Conservation (phyloP, 1,140 invertebrate genomes). For the Nylanderia fulva region DNA sequence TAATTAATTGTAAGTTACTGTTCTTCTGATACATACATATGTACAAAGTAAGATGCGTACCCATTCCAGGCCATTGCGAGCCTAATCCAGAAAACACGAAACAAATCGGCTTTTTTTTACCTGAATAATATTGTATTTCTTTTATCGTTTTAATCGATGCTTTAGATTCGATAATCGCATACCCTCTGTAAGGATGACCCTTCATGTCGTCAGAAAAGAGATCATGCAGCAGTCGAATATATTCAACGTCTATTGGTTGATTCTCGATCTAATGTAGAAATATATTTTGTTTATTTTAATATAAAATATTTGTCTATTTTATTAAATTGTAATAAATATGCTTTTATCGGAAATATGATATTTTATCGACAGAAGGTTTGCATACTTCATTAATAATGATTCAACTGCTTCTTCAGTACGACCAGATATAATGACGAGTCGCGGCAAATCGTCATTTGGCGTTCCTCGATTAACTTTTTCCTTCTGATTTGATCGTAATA, state of each 20-base stretch:
- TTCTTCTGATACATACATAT: not conserved
- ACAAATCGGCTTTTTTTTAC: conserved; percentile 61
- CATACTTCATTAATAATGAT: not conserved
- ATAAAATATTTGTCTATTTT: too few relatives aligned
- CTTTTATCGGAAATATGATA: not conserved
- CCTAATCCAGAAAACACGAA: conserved; percentile 73
- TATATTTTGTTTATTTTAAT: too few relatives aligned
- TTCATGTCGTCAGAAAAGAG: conserved; percentile 86
- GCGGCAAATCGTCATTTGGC: conserved; percentile 35
- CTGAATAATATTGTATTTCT: conserved; percentile 58
- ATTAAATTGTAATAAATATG: not conserved
- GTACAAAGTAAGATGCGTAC: conserved; percentile 10
- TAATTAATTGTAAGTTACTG: not conserved
- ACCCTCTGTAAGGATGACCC: conserved; percentile 88
- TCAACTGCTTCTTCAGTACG: conserved; percentile 6
- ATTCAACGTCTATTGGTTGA: conserved; percentile 87
- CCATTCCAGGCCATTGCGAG: conserved; percentile 72
- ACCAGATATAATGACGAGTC: not conserved
- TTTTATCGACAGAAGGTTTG: too few relatives aligned
- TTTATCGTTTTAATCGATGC: not conserved
- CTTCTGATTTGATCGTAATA: conserved; percentile 87
- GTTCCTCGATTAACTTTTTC: conserved; percentile 82
- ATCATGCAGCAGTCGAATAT: conserved; percentile 86
- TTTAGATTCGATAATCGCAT: conserved; percentile 83
- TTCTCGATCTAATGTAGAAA: conserved; percentile 78